phyloP scores from a whole-genome alignment of 2,113 vertebrate species.

The Malaclemys terrapin region DNA sequence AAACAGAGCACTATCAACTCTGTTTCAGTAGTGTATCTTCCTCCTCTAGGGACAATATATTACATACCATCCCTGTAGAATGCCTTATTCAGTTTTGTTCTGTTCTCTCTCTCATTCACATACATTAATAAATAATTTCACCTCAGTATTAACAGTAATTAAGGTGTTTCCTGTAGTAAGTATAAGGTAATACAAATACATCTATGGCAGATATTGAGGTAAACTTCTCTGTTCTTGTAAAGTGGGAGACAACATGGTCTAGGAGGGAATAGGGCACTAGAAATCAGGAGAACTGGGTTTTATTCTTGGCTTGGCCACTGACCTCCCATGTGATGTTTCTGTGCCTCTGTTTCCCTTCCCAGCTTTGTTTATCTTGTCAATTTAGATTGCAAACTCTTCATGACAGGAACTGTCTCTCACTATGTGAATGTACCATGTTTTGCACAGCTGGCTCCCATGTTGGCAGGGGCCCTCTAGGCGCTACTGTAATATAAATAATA shows the following conservation, averaged over 20 bases:
- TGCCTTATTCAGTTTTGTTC: not conserved
- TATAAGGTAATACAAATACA: not conserved
- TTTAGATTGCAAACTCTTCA: not conserved
- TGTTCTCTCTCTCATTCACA: not conserved
- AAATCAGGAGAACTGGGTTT: not conserved
- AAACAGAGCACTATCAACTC: not conserved
- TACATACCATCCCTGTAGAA: not conserved
- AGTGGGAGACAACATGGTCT: not conserved
- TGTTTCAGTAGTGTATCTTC: not conserved
- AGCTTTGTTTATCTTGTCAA: not conserved
- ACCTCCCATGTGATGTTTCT: not conserved
- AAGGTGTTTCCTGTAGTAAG: not conserved
- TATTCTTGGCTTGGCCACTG: not conserved
- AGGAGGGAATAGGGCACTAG: not conserved
- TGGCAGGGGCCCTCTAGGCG: not conserved
- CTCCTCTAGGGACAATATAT: not conserved
- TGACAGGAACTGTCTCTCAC: not conserved
- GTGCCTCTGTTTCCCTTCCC: not conserved
- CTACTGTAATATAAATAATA: not conserved
- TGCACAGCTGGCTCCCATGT: not conserved
- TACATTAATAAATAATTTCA: not conserved
- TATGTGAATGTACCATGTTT: not conserved
- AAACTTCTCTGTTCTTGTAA: not conserved
- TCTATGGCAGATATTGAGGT: not conserved
- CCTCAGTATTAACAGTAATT: not conserved